phyloP scores from a whole-genome alignment of 2,113 vertebrate species.

The Cochlearius cochlearius region DNA sequence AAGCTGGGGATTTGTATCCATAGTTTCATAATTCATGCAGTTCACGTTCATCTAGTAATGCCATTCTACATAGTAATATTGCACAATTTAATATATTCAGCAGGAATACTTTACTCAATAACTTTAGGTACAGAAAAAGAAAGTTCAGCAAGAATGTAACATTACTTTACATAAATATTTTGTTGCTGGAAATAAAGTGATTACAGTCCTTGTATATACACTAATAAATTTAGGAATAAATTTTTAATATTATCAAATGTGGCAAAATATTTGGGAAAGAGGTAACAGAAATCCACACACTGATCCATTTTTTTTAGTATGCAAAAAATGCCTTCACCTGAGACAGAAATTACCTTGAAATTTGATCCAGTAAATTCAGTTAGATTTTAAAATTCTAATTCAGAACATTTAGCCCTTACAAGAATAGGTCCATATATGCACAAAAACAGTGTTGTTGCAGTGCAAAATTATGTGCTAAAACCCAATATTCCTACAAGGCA shows the following conservation, averaged over 20 bases:
- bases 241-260: neutral
- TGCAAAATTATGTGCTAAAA: neutral
- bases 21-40: neutral
- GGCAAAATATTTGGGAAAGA: neutral
- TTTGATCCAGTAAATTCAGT: neutral
- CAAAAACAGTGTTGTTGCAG: rapidly evolving
- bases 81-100: neutral
- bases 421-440: neutral
- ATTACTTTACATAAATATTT: neutral
- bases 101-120: neutral
- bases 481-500: neutral
- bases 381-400: neutral
- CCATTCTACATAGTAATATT: neutral
- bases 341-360: neutral
- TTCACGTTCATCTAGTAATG: neutral
- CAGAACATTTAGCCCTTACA: neutral
- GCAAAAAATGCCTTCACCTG: neutral
- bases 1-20: neutral
- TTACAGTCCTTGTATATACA: neutral
- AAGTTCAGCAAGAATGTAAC: neutral
- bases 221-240: neutral
- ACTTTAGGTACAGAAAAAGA: neutral
- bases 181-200: neutral
- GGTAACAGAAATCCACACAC: rapidly evolving
- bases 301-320: neutral